These are phyloP conservation scores for Xenentodon cancila DNA, from an alignment of 2,797 vertebrate species.

Conservation along the genomic window DNA sequence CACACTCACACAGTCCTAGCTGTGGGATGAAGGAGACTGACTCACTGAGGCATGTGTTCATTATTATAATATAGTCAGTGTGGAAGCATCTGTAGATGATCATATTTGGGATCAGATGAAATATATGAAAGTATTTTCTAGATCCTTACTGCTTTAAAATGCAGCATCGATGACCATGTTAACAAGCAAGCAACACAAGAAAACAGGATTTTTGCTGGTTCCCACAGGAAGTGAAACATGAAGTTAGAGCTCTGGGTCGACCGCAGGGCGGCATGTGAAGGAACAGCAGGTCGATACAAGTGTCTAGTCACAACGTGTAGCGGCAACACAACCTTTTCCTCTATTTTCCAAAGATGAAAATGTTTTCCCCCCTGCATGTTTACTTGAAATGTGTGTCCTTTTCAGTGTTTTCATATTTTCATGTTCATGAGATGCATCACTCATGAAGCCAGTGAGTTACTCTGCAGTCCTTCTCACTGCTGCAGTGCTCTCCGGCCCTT, in stretches of 20 bases:
- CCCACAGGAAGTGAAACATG: slow-evolving; percentile 14
- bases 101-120: slow-evolving; percentile 42
- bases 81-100: slow-evolving; percentile 49
- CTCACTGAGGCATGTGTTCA: slow-evolving; percentile 70
- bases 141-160: slow-evolving; percentile 10
- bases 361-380: too few species aligned
- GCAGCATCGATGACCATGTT: slow-evolving; percentile 1
- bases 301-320: slow-evolving; percentile 13
- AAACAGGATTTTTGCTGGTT: slow-evolving; percentile 2
- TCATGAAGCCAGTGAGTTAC: too few species aligned
- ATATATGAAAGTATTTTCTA: slow-evolving; percentile 15
- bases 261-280: slow-evolving; percentile 16
- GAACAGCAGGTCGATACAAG: slow-evolving; percentile 4
- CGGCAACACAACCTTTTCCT: neutral
- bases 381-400: too few species aligned
- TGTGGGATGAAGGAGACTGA: slow-evolving; percentile 55
- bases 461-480: too few species aligned
- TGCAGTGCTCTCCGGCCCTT: too few species aligned
- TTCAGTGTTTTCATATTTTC: too few species aligned
- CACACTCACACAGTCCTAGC: slow-evolving; percentile 10
- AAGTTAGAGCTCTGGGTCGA: slow-evolving; percentile 30
- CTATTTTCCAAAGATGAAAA: too few species aligned
- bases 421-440: too few species aligned
- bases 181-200: neutral
- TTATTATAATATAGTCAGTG: slow-evolving; percentile 72